Base-by-base conservation (phyloP, 2,888 invertebrate genomes). In the Malacosoma neustria region DNA sequence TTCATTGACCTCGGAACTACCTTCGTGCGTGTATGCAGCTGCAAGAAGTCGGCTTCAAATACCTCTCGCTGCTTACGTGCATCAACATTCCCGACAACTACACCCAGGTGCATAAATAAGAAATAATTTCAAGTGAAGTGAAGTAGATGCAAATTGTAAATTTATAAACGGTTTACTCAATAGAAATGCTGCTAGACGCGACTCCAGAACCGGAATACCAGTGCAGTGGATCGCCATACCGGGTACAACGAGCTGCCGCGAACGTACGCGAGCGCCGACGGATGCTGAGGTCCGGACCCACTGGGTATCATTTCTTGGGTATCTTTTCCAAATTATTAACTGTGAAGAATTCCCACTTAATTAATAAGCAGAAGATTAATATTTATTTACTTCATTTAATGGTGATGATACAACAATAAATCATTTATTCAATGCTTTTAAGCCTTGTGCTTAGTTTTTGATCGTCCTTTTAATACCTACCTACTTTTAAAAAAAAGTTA, bases 241-340 rank as follows among this genome's bases (percentile, higher is more conserved):
- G 95, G 60, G 93, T 96, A 46, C 96, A 97, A 74, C 89, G 96
- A 44, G 95, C 96, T 54, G 95, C 98, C 2, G 96, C 98, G 41
- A 98, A 98, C 84, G 95, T 98, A 50, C 91, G 99, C 54, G 99
- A 99, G 86, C 89, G 98, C 72, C 95, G 97, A 88, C 92, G 98
- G 72, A 98, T 99, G 98, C 93, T 98, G 91, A 96, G 96, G 93
- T 95, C 93, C 90, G 92, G 92, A 89, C 92, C 92, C 89, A 92
- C 91, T 90, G 92, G 92, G 92, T 92, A 92, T 63, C 80, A 58
- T 50, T 41, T 2, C 22, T 22, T 22, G 22, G 22, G 22, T 22
- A 22, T 22, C 22, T 22, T 22, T 22, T 22, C 9, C 9, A 22
- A 5, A 22, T 22, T 9, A 7, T 22, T 22, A 22, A 22, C 22